Conservation (phyloP, 2,888 invertebrate species). For the Corythucha ciliata region DNA sequence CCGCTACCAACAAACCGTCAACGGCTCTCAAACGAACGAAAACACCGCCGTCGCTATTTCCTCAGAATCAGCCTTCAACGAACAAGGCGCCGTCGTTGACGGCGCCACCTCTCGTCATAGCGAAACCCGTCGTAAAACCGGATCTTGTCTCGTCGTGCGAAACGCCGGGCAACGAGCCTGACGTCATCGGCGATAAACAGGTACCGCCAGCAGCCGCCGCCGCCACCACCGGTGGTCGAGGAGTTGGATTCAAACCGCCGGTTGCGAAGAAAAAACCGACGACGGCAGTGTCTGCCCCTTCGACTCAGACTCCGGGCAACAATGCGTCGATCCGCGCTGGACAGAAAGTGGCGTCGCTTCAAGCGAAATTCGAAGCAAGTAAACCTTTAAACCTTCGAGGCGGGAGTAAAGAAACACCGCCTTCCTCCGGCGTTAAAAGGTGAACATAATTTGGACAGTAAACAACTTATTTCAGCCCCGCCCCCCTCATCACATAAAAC, state of each 20-base stretch:
- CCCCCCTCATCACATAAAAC: too few species aligned
- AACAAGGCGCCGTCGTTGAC: constrained; percentile 19
- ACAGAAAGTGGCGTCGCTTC: constrained; percentile 65
- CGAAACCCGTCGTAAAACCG: constrained; percentile 41
- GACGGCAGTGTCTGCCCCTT: too few species aligned
- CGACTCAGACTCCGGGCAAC: too few species aligned
- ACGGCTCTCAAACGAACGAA: constrained; percentile 35
- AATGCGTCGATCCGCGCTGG: constrained; percentile 41
- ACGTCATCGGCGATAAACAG: constrained; percentile 21
- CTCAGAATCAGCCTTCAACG: too few species aligned
- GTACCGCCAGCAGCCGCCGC: constrained; percentile 11
- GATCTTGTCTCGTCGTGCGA: constrained; percentile 61
- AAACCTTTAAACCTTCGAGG: too few species aligned
- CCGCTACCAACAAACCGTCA: constrained; percentile 29
- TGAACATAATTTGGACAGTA: too few species aligned
- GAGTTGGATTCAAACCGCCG: constrained; percentile 41
- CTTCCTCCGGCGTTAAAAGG: too few species aligned
- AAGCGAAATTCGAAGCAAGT: constrained; percentile 63
- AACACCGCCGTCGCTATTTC: constrained; percentile 41
- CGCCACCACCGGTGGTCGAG: constrained; percentile 32
- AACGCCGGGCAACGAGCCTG: constrained; percentile 20
- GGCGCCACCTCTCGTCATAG: constrained; percentile 26
- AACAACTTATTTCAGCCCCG: too few species aligned
- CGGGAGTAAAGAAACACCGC: too few species aligned
- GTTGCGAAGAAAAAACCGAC: constrained; percentile 41